Percentiles rank a stretch among this genome's conserved stretches.
Evolutionary conservation across 2,888 invertebrate species (phyloP).

Genomic region (Agriopis marginaria): DNA sequence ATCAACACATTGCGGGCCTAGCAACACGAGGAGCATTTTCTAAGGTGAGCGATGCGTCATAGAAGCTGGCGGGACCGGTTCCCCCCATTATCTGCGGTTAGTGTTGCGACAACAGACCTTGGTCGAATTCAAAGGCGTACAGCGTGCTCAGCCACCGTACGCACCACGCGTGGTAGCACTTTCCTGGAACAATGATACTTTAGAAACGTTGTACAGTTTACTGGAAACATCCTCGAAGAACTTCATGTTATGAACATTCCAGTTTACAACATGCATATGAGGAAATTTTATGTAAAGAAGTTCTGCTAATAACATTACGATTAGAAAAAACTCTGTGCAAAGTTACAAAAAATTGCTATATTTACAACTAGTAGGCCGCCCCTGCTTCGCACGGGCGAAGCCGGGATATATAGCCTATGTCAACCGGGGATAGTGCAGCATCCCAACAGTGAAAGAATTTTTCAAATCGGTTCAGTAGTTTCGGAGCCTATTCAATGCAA

Average conservation of each 20-base stretch:
- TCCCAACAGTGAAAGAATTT: too few relatives aligned
- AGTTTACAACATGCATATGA: not conserved
- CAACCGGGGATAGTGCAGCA: too few relatives aligned
- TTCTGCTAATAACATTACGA: not conserved
- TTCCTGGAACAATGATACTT: slow-evolving; percentile 73
- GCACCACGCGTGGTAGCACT: slow-evolving; percentile 67
- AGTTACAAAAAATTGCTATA: not conserved
- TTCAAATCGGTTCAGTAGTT: too few relatives aligned
- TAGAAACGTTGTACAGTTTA: slow-evolving; percentile 47
- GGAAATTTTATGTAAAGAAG: not conserved
- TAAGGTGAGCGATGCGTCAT: slow-evolving; percentile 71
- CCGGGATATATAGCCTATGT: too few relatives aligned
- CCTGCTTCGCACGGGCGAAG: too few relatives aligned
- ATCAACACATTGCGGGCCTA: slow-evolving; percentile 44
- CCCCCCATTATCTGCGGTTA: slow-evolving; percentile 70
- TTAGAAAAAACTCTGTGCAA: not conserved
- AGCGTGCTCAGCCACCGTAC: slow-evolving; percentile 63
- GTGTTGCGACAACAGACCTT: slow-evolving; percentile 68
- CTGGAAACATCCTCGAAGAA: slow-evolving; percentile 21
- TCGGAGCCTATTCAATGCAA: too few relatives aligned
- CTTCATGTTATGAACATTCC: not conserved
- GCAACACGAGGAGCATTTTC: slow-evolving; percentile 62
- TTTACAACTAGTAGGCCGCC: too few relatives aligned
- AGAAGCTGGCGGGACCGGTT: slow-evolving; percentile 71
- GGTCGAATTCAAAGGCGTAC: slow-evolving; percentile 68